phyloP scores from a whole-genome alignment of 2,797 vertebrate genomes.

The Emydoidea blandingii region DNA sequence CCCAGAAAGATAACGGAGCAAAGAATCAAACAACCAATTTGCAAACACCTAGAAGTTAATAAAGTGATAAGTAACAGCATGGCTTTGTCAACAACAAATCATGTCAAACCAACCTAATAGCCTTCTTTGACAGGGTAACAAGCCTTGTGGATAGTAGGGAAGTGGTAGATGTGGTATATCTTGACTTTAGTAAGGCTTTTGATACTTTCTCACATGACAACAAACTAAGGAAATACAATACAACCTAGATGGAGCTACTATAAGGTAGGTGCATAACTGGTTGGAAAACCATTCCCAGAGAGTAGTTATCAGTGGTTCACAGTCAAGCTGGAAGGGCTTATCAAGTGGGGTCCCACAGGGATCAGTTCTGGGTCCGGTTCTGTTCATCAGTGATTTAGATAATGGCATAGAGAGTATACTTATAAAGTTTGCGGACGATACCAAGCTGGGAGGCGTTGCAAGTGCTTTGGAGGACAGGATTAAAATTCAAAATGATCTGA shows the following conservation, averaged over 20 bases:
- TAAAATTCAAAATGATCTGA: not conserved
- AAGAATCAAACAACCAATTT: not conserved
- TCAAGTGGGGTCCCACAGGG: not conserved
- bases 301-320: not conserved
- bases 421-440: not conserved
- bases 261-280: not conserved
- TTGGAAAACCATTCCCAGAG: not conserved
- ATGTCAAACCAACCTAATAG: not conserved
- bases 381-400: not conserved
- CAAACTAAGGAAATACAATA: not conserved
- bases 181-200: not conserved
- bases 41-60: not conserved
- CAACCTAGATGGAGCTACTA: not conserved
- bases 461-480: not conserved
- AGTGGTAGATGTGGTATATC: not conserved
- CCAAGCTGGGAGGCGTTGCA: not conserved
- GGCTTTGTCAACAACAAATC: not conserved
- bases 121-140: not conserved
- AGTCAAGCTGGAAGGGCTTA: not conserved
- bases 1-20: not conserved
- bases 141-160: not conserved
- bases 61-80: not conserved
- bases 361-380: not conserved
- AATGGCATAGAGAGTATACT: not conserved
- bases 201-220: not conserved